Conservation (phyloP, 2,113 vertebrate genomes). For the Edolisoma coerulescens region DNA sequence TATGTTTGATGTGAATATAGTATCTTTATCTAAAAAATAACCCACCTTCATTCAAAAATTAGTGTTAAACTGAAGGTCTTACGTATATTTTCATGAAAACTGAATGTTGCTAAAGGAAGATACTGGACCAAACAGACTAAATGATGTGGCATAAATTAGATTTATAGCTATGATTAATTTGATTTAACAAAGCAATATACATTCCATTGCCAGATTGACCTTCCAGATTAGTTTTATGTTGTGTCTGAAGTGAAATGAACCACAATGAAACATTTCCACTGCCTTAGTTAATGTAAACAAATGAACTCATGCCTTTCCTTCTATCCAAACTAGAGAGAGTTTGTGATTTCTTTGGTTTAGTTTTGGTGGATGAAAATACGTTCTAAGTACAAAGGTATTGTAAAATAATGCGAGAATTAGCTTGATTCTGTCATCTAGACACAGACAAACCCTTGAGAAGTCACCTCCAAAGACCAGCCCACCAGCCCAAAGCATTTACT, state of each 20-base stretch:
- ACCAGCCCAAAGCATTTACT: not conserved
- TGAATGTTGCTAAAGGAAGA: not conserved
- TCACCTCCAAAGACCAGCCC: not conserved
- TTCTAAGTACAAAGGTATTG: not conserved
- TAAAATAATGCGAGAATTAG: not conserved
- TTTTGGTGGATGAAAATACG: not conserved
- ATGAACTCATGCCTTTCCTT: not conserved
- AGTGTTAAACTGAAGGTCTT: not conserved
- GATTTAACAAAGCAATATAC: not conserved
- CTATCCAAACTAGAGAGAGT: not conserved
- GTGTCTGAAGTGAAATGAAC: not conserved
- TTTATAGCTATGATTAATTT: not conserved
- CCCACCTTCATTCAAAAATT: not conserved
- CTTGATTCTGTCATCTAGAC: not conserved
- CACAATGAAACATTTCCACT: not conserved
- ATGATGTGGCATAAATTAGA: not conserved
- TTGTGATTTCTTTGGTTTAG: not conserved
- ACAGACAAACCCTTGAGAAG: not conserved
- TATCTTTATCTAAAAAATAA: not conserved
- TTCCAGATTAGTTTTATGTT: not conserved
- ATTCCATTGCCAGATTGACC: not conserved
- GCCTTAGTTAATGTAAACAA: not conserved
- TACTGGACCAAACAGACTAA: not conserved
- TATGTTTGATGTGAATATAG: not conserved
- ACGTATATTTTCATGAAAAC: not conserved